Conservation (phyloP, 2,113 vertebrate genomes). For the Mirza zaza region DNA sequence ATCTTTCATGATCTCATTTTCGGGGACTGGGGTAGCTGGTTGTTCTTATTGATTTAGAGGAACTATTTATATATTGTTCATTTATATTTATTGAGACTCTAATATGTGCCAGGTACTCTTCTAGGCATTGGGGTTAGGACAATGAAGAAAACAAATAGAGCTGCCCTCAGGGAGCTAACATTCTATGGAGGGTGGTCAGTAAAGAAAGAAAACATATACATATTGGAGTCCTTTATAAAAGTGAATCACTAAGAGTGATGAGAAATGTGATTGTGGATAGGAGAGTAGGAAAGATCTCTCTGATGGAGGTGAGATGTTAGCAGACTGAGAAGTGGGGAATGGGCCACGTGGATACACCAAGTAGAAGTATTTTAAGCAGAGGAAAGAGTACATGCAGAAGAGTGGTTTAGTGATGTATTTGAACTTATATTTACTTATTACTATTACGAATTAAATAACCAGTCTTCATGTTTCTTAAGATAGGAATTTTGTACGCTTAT, state of each 20-base stretch:
- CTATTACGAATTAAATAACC: background rate
- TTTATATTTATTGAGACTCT: background rate
- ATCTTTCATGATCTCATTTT: background rate
- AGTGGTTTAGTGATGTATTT: background rate
- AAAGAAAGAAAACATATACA: background rate
- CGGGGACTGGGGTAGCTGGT: background rate
- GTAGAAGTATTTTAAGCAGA: background rate
- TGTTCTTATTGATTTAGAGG: background rate
- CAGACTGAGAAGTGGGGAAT: background rate
- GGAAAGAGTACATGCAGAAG: background rate
- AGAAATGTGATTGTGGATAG: background rate
- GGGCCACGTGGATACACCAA: fast-evolving
- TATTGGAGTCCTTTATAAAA: background rate
- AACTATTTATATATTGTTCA: background rate
- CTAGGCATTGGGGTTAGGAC: background rate
- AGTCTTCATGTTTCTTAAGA: background rate
- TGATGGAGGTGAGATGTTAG: too few species aligned
- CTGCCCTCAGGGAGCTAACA: background rate
- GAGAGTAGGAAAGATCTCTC: background rate
- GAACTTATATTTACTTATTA: background rate
- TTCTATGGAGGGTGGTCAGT: background rate
- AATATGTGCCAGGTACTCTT: background rate
- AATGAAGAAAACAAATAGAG: background rate
- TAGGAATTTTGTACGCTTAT: background rate
- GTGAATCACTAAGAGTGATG: background rate